These are phyloP conservation scores for Pterostichus niger DNA, from an alignment of 2,888 invertebrate species.

Conservation along the genomic window DNA sequence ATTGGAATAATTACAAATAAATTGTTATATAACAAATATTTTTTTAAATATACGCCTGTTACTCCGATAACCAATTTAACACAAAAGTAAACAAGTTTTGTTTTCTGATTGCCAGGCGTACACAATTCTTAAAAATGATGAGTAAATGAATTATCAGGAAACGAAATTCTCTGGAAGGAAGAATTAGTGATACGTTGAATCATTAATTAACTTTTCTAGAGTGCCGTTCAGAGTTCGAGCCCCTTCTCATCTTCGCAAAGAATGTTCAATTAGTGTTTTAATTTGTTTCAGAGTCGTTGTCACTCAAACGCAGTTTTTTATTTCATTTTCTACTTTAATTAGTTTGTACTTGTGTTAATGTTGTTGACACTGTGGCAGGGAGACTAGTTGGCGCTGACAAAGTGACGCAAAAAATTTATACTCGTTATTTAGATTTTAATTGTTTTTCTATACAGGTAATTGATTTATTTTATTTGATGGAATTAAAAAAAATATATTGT, in stretches of 20 bases:
- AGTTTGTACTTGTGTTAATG: constrained; percentile 39
- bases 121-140: not conserved
- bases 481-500: too few species aligned
- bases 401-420: constrained; percentile 30
- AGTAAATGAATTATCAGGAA: constrained; percentile 33
- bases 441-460: not conserved
- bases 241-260: constrained; percentile 54
- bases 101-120: too few species aligned
- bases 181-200: constrained; percentile 10
- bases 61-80: too few species aligned
- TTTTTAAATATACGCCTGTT: too few species aligned
- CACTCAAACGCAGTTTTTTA: constrained; percentile 44
- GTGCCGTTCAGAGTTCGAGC: constrained; percentile 18
- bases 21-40: too few species aligned
- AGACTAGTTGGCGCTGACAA: not conserved
- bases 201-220: constrained; percentile 65
- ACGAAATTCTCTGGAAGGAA: not conserved
- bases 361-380: constrained; percentile 32
- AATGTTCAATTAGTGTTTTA: constrained; percentile 66
- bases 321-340: constrained; percentile 56
- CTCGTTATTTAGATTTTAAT: not conserved
- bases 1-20: too few species aligned
- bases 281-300: constrained; percentile 59
- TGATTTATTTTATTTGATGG: too few species aligned
- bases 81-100: too few species aligned